A percentile compares a stretch with the other conserved stretches of the same genome.
Evolutionary conservation across 2,797 vertebrate species (phyloP).

Genomic region (Lutjanus campechanus): DNA sequence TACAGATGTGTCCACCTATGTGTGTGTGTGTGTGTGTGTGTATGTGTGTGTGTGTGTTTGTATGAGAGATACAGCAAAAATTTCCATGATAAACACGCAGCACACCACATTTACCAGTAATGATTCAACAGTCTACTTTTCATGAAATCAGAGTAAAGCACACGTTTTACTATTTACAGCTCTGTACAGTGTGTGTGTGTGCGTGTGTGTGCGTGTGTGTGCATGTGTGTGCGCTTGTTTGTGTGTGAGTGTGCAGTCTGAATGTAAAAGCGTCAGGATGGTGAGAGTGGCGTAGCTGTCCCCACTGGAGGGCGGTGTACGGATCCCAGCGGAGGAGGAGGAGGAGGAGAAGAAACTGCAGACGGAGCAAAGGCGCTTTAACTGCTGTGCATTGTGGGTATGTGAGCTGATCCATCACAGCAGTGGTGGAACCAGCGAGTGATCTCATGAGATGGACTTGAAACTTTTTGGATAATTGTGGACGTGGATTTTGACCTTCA

Average conservation of each 20-base stretch:
- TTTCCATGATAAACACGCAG: constrained; percentile 72
- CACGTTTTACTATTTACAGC: constrained; percentile 80
- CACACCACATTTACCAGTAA: constrained; percentile 76
- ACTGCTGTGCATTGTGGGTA: constrained; percentile 53
- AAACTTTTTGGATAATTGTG: background rate
- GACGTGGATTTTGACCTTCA: constrained; percentile 24
- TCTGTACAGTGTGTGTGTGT: constrained; percentile 74
- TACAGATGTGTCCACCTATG: constrained; percentile 41
- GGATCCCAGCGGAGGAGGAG: constrained; percentile 41
- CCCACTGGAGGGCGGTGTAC: constrained; percentile 59
- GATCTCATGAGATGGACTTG: background rate
- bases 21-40: constrained; percentile 7
- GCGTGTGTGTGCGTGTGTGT: constrained; percentile 28
- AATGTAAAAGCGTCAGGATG: constrained; percentile 25
- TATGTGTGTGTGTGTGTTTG: constrained; percentile 7
- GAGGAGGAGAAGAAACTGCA: constrained; percentile 30
- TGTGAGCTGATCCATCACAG: constrained; percentile 4
- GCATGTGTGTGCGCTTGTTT: constrained; percentile 6
- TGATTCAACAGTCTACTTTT: constrained; percentile 71
- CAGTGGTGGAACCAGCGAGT: constrained; percentile 17
- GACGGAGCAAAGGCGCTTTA: constrained; percentile 42
- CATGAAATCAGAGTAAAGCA: constrained; percentile 71
- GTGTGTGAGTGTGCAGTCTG: constrained; percentile 32
- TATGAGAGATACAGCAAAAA: constrained; percentile 65
- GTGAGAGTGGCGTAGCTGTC: constrained; percentile 2